Conservation (phyloP, 2,113 vertebrate species). For the Meriones unguiculatus region DNA sequence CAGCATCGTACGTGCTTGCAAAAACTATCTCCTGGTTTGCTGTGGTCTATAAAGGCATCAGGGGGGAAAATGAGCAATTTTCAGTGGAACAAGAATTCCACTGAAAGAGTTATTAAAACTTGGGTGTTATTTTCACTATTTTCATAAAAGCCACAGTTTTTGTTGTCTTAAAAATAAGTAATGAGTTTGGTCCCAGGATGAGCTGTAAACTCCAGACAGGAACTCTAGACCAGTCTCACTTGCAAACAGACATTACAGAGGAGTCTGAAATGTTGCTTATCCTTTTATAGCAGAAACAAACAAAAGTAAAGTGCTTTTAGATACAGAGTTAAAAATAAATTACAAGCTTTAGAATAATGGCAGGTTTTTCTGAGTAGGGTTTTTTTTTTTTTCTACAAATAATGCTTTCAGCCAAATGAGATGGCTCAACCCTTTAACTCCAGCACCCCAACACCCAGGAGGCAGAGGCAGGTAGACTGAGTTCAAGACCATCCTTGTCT, state of each 20-base stretch:
- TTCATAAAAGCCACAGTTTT: neutral
- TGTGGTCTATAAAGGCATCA: constrained; percentile 16
- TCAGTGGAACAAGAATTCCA: neutral
- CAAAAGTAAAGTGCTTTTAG: neutral
- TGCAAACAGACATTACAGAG: constrained; percentile 25
- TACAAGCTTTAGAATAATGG: neutral
- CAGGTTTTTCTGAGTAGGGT: neutral
- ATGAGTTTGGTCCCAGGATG: constrained; percentile 14
- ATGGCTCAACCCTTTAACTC: neutral
- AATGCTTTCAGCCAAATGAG: neutral
- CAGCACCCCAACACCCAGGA: neutral
- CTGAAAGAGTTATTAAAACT: constrained; percentile 14
- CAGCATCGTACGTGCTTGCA: neutral
- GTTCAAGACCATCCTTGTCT: neutral
- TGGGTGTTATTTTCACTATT: neutral
- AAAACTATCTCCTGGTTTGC: neutral
- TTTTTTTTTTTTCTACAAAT: neutral
- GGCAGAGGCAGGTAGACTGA: neutral
- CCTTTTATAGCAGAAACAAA: neutral
- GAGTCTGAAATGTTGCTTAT: neutral
- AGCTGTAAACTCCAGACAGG: neutral
- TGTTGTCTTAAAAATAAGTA: neutral
- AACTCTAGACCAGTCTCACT: constrained; percentile 28
- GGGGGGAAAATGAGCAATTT: constrained; percentile 4
- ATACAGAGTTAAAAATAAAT: neutral